phyloP scores from a whole-genome alignment of 2,113 vertebrate species.

The Sapayoa aenigma region DNA sequence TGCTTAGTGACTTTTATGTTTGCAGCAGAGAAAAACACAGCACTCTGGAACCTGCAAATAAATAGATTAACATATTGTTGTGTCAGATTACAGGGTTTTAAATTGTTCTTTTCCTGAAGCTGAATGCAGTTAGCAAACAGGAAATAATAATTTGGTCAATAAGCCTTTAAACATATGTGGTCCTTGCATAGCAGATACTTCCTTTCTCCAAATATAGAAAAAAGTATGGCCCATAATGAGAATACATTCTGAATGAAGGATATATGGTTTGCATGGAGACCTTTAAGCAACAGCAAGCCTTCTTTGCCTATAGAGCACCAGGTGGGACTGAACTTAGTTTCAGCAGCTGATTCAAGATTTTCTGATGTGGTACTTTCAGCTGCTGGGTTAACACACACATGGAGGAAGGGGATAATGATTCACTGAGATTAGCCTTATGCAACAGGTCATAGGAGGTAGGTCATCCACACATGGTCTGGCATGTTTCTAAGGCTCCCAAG shows the following conservation, averaged over 20 bases:
- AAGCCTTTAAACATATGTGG: not conserved
- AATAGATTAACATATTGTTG: not conserved
- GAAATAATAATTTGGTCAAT: not conserved
- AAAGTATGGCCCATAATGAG: not conserved
- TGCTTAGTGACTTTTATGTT: conserved; percentile 1
- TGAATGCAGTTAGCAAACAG: not conserved
- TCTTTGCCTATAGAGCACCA: not conserved
- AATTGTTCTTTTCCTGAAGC: not conserved
- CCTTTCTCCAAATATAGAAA: not conserved
- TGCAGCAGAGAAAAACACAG: not conserved
- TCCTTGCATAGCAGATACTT: not conserved
- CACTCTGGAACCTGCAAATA: not conserved
- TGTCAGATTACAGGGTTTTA: not conserved
- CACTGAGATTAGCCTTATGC: not conserved
- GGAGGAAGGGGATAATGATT: not conserved
- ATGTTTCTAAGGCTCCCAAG: not conserved
- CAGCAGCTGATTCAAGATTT: not conserved
- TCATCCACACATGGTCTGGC: fast-evolving
- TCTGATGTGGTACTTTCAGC: not conserved
- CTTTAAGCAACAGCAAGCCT: not conserved
- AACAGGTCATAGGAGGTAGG: not conserved
- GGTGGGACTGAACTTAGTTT: not conserved
- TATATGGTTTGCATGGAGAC: not conserved
- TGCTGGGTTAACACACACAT: not conserved
- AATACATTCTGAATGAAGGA: not conserved